These are phyloP conservation scores for Zosterops lateralis DNA, from an alignment of 2,113 vertebrate genomes.

Conservation along the genomic window DNA sequence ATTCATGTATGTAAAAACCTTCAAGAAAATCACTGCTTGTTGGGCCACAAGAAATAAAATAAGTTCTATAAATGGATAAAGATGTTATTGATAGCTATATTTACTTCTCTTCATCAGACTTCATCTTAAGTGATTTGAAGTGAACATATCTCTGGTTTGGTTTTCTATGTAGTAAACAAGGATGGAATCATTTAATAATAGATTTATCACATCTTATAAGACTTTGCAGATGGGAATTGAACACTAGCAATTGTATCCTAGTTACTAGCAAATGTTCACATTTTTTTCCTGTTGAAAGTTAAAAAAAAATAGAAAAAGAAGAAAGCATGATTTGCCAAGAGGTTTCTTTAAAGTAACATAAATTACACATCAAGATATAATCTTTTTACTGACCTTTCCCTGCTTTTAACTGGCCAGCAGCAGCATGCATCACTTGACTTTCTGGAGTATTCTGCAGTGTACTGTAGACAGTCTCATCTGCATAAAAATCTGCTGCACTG, in stretches of 20 bases:
- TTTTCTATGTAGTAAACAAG: neutral
- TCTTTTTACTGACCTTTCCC: slow-evolving; percentile 80
- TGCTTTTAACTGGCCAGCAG: slow-evolving; percentile 72
- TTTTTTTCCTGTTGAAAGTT: neutral
- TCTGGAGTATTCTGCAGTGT: slow-evolving; percentile 67
- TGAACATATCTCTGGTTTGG: neutral
- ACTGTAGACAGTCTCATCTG: slow-evolving; percentile 70
- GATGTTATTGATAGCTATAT: neutral
- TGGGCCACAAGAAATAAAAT: neutral
- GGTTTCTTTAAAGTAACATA: neutral
- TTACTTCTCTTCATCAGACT: neutral
- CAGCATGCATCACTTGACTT: slow-evolving; percentile 69
- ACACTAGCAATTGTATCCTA: neutral
- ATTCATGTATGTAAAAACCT: neutral
- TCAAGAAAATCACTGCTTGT: neutral
- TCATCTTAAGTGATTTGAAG: neutral
- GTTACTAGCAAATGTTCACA: neutral
- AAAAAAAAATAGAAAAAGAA: neutral
- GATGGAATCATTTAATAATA: neutral
- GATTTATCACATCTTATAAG: neutral
- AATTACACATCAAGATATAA: neutral
- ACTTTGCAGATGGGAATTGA: neutral
- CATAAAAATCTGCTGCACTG: slow-evolving; percentile 67
- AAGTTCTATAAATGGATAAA: neutral
- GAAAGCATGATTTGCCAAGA: neutral